Evolutionary conservation across 2,797 vertebrate genomes (phyloP), one percentile per base, ranked within the genome.

Genomic region (Tragopan temminckii): DNA sequence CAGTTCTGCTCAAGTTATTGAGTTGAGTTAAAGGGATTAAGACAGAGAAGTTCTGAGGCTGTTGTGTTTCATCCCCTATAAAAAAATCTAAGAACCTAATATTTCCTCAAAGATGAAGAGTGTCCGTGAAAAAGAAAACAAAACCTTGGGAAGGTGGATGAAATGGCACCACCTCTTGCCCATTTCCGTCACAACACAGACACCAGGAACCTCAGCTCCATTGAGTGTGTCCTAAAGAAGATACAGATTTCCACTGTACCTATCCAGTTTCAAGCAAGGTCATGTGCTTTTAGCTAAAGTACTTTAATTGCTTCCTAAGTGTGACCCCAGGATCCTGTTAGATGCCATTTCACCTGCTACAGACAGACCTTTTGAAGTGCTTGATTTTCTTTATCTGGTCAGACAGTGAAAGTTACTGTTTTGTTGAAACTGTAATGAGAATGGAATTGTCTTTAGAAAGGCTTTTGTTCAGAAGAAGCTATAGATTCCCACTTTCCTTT

Each of bases 381-480:
- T 92, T 85, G 5, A 55, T 78, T 89, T 89, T 85, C 42, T 76
- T 35, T 88, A 6, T 69, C 42, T 89, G 74, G 33, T 64, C 38
- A 89, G 53, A 31, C 17, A 85, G 48, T 64, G 45, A 71, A 95
- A 85, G 85, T 85, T 92, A 83, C 27, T 71, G 18, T 89, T 94
- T 89, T 75, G 68, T 35, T 92, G 84, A 82, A 96, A 89, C 13
- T 67, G 25, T 85, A 90, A 92, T 48, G 58, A 95, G 62, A 9
- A 90, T 38, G 18, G 33, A 71, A 80, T 85, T 89, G 68, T 90
- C 71, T 92, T 92, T 85, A 87, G 61, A 92, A 53, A 77, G 20
- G 45, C 25, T 58, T 93, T 92, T 89, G 58, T 90, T 70, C 43
- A 77, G 68, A 17, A 82, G 46, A 85, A 95, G 23, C 43, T 85